Evolutionary conservation across 1,140 invertebrate genomes (phyloP).

Genomic region (Brachionus plicatilis): DNA sequence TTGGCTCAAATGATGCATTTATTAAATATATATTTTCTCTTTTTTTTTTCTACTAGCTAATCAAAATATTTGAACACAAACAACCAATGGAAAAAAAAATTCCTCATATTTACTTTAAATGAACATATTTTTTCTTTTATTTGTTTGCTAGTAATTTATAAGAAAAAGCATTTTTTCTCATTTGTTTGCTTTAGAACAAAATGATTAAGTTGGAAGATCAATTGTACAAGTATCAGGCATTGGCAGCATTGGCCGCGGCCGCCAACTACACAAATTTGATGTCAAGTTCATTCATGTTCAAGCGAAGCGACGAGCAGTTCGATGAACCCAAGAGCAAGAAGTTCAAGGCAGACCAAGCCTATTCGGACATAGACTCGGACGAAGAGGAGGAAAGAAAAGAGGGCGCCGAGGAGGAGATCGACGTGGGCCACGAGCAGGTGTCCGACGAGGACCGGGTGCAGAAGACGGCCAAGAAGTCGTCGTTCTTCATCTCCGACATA

Average conservation of each 20-base stretch:
- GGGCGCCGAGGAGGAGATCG: background rate
- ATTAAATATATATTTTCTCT: background rate
- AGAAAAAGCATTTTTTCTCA: background rate
- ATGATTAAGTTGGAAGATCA: slow-evolving; percentile 12
- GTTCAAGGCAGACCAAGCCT: background rate
- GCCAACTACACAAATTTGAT: background rate
- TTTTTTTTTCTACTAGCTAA: background rate
- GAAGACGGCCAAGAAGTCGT: background rate
- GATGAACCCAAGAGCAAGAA: background rate
- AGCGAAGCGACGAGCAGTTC: background rate
- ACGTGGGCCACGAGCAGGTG: background rate
- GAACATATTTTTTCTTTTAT: background rate
- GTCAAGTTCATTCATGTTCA: background rate
- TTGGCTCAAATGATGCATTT: background rate
- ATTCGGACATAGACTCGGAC: background rate
- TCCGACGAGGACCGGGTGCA: background rate
- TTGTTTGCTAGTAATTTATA: background rate
- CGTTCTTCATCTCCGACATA: slow-evolving; percentile 18
- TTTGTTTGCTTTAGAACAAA: background rate
- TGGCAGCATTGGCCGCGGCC: background rate
- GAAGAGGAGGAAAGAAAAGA: background rate
- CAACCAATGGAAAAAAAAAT: background rate
- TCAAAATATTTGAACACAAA: background rate
- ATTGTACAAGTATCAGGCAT: slow-evolving; percentile 1
- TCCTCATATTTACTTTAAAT: background rate